Evolutionary conservation across 2,797 vertebrate genomes (phyloP), one percentile per base, ranked within the genome.

Genomic region (Arrhamphus sclerolepis): DNA sequence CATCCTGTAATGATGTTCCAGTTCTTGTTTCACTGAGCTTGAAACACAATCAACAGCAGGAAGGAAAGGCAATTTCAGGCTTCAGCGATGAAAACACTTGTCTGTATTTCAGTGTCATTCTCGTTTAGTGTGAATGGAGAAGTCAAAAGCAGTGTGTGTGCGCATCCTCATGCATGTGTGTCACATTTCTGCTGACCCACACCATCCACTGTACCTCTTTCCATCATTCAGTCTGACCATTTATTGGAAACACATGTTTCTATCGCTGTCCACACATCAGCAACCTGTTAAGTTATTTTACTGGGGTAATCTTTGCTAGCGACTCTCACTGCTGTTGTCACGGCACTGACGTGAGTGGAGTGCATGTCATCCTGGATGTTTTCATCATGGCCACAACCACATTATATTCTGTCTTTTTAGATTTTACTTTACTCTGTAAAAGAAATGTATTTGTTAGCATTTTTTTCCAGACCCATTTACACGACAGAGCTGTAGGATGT

Each of bases 61-160:
- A 86, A 78, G 81, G 71, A 84, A 87, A 88, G 74, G 82, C 85
- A 83, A 88, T 90, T 88, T 88, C 78, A 86, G 81, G 85, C 86
- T 80, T 72, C 81, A 82, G 67, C 31, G 28, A 67, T 66, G 53
- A 68, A 67, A 85, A 78, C 82, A 77, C 76, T 77, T 75, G 79
- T 85, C 84, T 81, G 75, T 83, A 77, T 85, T 80, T 84, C 77
- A 58, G 75, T 82, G 82, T 85, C 83, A 82, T 66, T 85, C 75
- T 66, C 72, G 60, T 77, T 86, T 86, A 80, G 54, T 38, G 54
- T 70, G 69, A 75, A 77, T 78, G 75, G 60, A 75, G 48, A 70
- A 80, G 47, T 77, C 63, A 60, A 55, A 72, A 7, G 31, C 9
- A 10, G 39, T 49, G 51, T 65, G 34, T 47, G 46, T 56, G 42